phyloP scores from a whole-genome alignment of 2,113 vertebrate genomes.

The Donacobius atricapilla region DNA sequence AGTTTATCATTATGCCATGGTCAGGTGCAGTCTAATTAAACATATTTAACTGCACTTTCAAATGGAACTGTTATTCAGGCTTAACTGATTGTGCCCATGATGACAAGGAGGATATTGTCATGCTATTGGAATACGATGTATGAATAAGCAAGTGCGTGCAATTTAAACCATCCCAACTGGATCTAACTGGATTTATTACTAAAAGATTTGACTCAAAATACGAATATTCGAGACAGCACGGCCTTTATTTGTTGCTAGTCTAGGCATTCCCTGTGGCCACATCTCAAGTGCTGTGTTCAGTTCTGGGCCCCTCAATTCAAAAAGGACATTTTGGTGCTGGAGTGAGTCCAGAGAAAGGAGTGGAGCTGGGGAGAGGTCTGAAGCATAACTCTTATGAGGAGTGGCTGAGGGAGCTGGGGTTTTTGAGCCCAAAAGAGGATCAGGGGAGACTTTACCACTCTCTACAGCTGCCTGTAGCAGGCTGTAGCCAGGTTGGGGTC shows the following conservation, averaged over 20 bases:
- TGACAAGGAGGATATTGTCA: neutral
- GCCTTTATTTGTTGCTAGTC: neutral
- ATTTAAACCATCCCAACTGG: neutral
- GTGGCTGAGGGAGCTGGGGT: neutral
- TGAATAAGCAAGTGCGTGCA: neutral
- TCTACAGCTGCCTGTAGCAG: neutral
- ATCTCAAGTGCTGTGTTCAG: neutral
- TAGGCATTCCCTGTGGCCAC: neutral
- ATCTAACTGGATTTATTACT: neutral
- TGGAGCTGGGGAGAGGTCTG: neutral
- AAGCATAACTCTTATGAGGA: neutral
- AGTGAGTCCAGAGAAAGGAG: neutral
- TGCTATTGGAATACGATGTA: neutral
- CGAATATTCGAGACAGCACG: rapidly evolving
- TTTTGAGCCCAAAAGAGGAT: neutral
- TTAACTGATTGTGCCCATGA: neutral
- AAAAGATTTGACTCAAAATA: neutral
- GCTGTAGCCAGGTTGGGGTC: neutral
- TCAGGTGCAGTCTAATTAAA: neutral
- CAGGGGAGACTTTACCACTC: neutral
- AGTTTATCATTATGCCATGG: neutral
- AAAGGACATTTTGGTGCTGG: neutral
- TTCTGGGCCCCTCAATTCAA: neutral
- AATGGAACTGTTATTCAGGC: neutral
- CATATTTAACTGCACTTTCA: neutral